Base-by-base conservation (phyloP, 2,797 vertebrate species). In the Huso huso region DNA sequence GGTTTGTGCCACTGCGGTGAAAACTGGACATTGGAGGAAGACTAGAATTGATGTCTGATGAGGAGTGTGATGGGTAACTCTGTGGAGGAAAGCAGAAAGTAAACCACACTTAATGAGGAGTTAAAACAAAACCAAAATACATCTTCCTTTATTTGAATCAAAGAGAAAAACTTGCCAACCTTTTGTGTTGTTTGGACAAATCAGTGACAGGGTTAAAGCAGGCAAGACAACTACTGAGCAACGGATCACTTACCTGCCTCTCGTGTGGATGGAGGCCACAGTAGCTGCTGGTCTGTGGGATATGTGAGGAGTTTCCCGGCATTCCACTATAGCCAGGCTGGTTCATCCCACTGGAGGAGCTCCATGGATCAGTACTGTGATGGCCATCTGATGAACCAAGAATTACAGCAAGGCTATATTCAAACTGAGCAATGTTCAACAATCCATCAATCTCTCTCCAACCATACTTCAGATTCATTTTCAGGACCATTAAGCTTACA, bases 11-110 rank as follows among this genome's bases (percentile, higher is more conserved):
- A 12, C 91, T 90, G 61, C 91, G 90, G 75, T 96, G 94, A 86
- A 98, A 98, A 78, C 93, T 96, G 84, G 94, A 96, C 95, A 98
- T 97, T 37, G 95, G 95, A 72, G 95, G 95, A 86, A 98, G 94
- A 90, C 94, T 94, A 86, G 95, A 93, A 74, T 89, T 97, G 86
- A 97, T 93, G 77, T 98, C 95, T 73, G 93, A 88, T 70, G 95
- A 94, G 69, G 95, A 95, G 88, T 98, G 95, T 11, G 95, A 91
- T 49, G 94, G 92, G 78, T 96, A 98, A 80, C 90, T 95, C 95
- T 98, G 86, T 0, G 61, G 72, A 10, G 63, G 61, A 73, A 68
- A 64, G 65, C 58, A 80, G 64, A 70, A 55, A 70, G 70, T 1
- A 55, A 55, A 4, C n/a, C 53, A 55, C 5, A 37, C 37, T 37